Percentiles rank a stretch among this genome's conserved stretches.
Conservation (phyloP, 2,113 vertebrate species). For the Falcunculus frontatus region DNA sequence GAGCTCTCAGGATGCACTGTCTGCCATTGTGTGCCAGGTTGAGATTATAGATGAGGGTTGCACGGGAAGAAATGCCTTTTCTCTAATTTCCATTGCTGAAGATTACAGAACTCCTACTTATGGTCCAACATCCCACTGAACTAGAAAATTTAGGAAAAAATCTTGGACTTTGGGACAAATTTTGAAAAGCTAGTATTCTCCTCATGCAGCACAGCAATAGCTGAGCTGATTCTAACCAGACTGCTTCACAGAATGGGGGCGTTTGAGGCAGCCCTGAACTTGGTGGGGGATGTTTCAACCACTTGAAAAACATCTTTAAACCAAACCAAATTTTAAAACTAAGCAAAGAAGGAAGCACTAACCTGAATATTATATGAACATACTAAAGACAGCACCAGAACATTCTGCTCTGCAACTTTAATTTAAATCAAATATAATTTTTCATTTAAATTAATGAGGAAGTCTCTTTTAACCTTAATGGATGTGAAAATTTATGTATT, state of each 20-base stretch:
- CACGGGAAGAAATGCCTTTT: background rate
- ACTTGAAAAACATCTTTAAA: background rate
- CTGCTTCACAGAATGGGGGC: background rate
- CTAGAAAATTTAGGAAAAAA: background rate
- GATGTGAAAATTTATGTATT: background rate
- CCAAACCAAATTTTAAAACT: background rate
- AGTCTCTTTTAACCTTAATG: background rate
- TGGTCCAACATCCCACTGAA: background rate
- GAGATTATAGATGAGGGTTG: background rate
- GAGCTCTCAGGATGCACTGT: fast-evolving
- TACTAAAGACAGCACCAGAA: background rate
- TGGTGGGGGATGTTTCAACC: background rate
- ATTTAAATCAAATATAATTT: background rate
- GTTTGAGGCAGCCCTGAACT: background rate
- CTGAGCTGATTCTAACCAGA: background rate
- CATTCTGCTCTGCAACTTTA: background rate
- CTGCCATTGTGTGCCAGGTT: background rate
- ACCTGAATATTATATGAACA: background rate
- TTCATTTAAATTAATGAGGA: background rate
- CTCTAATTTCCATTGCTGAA: background rate
- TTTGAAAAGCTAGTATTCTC: background rate
- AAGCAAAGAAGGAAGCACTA: background rate
- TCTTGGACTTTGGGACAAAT: background rate
- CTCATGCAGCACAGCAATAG: background rate
- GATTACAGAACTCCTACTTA: background rate